phyloP scores from a whole-genome alignment of 1,140 invertebrate species.

The Pissodes strobi region DNA sequence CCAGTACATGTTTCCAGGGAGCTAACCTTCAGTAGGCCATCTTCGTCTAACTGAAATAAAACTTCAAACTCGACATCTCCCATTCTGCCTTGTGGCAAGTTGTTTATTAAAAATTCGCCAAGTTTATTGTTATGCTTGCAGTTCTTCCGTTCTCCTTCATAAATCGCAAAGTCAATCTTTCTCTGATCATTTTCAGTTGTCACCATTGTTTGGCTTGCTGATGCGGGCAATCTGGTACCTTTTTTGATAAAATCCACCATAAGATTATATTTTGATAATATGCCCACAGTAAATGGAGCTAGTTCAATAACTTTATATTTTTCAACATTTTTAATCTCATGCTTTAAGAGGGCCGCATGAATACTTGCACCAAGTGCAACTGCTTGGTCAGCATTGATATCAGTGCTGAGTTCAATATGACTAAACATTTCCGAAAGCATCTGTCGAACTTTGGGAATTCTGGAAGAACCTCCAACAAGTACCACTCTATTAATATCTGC shows the following conservation, averaged over 20 bases:
- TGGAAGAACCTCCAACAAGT: conserved; percentile 26
- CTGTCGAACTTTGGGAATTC: conserved; percentile 19
- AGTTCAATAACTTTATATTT: conserved; percentile 11
- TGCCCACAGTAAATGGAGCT: conserved; percentile 14
- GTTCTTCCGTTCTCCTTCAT: conserved; percentile 26
- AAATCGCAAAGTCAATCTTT: conserved; percentile 11
- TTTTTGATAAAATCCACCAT: conserved; percentile 23
- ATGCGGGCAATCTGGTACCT: background rate
- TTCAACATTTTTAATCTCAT: background rate
- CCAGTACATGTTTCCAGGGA: too few species aligned
- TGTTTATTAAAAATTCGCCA: conserved; percentile 12
- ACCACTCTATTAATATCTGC: conserved; percentile 14
- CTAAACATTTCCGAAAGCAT: conserved; percentile 1
- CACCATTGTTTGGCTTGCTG: background rate
- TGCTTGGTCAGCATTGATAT: conserved; percentile 30
- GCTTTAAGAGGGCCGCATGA: conserved; percentile 26
- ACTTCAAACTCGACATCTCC: conserved; percentile 15
- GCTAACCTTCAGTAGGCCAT: conserved; percentile 16
- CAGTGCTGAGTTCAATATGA: conserved; percentile 9
- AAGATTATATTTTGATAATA: background rate
- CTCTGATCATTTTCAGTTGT: conserved; percentile 16
- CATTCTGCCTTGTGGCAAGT: conserved; percentile 1
- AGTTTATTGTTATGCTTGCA: conserved; percentile 14
- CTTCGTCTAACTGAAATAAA: conserved; percentile 3
- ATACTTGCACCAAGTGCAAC: conserved; percentile 37